These are phyloP conservation scores for Eriosoma lanigerum DNA, from an alignment of 1,140 invertebrate genomes.

Conservation along the genomic window DNA sequence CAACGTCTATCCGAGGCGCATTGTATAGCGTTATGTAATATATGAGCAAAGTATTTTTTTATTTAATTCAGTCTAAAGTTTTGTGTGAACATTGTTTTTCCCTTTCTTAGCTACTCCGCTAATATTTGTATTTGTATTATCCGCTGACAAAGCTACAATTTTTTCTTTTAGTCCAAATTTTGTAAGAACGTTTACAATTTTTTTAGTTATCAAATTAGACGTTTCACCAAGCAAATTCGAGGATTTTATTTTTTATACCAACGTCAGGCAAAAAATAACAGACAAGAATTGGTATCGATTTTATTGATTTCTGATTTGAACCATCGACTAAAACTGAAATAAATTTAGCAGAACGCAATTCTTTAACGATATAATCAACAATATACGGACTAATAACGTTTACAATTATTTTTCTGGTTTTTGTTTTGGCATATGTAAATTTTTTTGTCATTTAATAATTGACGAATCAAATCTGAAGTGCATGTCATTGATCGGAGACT, in stretches of 20 bases:
- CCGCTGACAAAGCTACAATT: neutral
- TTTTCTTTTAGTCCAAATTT: neutral
- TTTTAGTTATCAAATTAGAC: neutral
- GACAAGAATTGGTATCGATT: neutral
- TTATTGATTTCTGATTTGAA: neutral
- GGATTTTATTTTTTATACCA: neutral
- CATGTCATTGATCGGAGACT: neutral
- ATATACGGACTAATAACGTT: neutral
- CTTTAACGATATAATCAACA: neutral
- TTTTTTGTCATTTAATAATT: neutral
- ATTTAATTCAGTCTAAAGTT: conserved; percentile 1
- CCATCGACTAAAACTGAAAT: neutral
- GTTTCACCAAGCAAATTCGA: neutral
- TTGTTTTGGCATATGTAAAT: neutral
- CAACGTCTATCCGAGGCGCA: neutral
- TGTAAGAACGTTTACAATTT: neutral
- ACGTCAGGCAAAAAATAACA: neutral
- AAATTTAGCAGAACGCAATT: neutral
- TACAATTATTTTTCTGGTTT: too few relatives aligned
- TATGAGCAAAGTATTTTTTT: conserved; percentile 5
- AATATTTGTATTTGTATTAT: neutral
- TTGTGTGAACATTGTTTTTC: neutral
- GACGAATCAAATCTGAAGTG: neutral
- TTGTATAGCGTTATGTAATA: neutral
- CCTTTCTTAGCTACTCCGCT: neutral